Evolutionary conservation across 2,797 vertebrate species (phyloP), one percentile per base, ranked within the genome.

Genomic region (Leuciscus waleckii): DNA sequence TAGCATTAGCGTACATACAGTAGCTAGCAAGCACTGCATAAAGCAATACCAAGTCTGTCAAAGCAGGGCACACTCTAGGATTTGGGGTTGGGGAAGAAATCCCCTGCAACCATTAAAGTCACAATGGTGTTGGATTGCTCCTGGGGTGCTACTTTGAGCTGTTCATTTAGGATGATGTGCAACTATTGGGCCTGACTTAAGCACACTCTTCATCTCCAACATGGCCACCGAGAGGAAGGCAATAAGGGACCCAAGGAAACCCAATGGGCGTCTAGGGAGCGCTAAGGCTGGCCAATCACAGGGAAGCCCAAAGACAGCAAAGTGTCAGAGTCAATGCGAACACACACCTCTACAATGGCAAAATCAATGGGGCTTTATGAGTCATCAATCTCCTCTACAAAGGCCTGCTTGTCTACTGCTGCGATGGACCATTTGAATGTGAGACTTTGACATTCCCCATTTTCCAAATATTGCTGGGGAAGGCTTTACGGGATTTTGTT

Each of bases 361-460:
- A 95, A 95, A 96, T 96, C 95, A 95, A 96, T 96, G 94, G 90
- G 83, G 90, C 93, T 95, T 94, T 94, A 95, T 94, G 92, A 91
- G 88, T 92, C 93, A 96, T 96, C 94, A 95, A 95, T 96, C 95
- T 93, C 90, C 90, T 91, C 93, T 91, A 92, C 91, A 90, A 91
- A 93, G 92, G 93, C 88, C 92, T 89, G 89, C 85, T 90, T 91
- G 83, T 90, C 90, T 89, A 90, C 91, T 86, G 85, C 90, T 86
- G 65, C 89, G 91, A 87, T 90, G 89, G 89, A 91, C 84, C 83
- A 84, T 81, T 88, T 81, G n/a, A 82, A 84, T 67, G 70, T 81
- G 41, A 68, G 69, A 54, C 43, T 83, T 26, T 17, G 58, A 68
- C 16, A 84, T 46, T 68, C 37, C 1, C 41, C 77, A 56, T n/a